Conservation (phyloP, 2,113 vertebrate species). For the Scartelaos histophorus region DNA sequence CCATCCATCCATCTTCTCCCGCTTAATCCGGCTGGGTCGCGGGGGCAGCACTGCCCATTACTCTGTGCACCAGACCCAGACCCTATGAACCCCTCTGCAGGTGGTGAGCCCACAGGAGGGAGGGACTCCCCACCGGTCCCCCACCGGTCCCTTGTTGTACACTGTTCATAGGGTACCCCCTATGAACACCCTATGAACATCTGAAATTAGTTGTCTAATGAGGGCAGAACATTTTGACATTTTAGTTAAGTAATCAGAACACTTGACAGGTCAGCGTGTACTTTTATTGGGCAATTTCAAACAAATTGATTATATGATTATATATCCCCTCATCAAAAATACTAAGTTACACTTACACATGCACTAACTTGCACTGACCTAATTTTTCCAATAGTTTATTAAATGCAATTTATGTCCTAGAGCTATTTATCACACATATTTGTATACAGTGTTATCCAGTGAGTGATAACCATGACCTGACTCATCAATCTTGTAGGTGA, state of each 20-base stretch:
- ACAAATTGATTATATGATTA: not conserved
- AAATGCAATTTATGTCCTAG: not conserved
- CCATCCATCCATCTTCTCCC: too few species aligned
- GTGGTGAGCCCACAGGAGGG: too few species aligned
- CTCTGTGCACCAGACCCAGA: too few species aligned
- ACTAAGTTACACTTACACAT: too few species aligned
- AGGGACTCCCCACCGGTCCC: too few species aligned
- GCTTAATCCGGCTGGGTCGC: too few species aligned
- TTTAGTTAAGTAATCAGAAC: not conserved
- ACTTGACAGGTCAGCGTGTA: not conserved
- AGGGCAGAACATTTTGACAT: slow-evolving; percentile 4
- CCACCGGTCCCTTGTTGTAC: too few species aligned
- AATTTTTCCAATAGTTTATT: not conserved
- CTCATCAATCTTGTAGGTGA: not conserved
- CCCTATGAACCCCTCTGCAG: too few species aligned
- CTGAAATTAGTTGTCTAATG: too few species aligned
- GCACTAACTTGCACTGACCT: not conserved
- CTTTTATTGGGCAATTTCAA: not conserved
- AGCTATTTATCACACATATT: not conserved
- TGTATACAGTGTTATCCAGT: not conserved
- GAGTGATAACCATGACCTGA: not conserved
- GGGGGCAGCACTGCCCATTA: too few species aligned
- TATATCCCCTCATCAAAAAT: not conserved
- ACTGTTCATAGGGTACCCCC: too few species aligned
- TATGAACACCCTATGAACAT: too few species aligned